Base-by-base conservation (phyloP, 2,888 invertebrate genomes). In the Agrenia bidenticulata region DNA sequence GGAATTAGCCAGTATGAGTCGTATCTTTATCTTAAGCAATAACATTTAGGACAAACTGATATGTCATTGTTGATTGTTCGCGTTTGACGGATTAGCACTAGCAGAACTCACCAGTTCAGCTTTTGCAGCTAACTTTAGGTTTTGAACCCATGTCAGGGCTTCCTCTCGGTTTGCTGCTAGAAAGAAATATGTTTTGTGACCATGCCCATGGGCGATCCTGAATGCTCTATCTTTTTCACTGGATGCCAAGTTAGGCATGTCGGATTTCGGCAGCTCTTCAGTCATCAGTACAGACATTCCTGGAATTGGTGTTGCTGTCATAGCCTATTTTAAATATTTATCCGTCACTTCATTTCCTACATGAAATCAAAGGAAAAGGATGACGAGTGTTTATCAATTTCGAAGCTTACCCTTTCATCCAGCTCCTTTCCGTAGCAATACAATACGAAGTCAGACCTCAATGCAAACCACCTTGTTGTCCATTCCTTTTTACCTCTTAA, bases 291-390 rank as follows among this genome's bases (percentile, higher is more conserved):
- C 82, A 11, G 80, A 78, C 73, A 84, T 84, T 32, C 85, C 85
- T 5, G 85, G 85, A 77, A 86, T 80, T 1, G 85, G 85, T n/a
- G 84, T 82, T 0, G 85, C 84, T 0, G 84, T 83, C 76, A 84
- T 78, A 9, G 86, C 85, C 77, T 80, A 11, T 4, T 32, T 11
- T 32, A 32, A 32, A 32, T 32, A 7, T 32, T 32, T 32, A 32
- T 32, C 4, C 32, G 4, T 32, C n/a, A n/a, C n/a, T n/a, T n/a
- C n/a, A n/a, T n/a, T n/a, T n/a, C n/a, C n/a, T n/a, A n/a, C n/a
- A n/a, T n/a, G n/a, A n/a, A n/a, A n/a, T n/a, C n/a, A n/a, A n/a
- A n/a, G n/a, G n/a, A n/a, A n/a, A n/a, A n/a, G n/a, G n/a, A n/a
- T n/a, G n/a, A n/a, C n/a, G n/a, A n/a, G 19, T 11, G 23, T 26